These are phyloP conservation scores for Lepilemur septentrionalis DNA, from an alignment of 2,797 vertebrate species.

Conservation along the genomic window DNA sequence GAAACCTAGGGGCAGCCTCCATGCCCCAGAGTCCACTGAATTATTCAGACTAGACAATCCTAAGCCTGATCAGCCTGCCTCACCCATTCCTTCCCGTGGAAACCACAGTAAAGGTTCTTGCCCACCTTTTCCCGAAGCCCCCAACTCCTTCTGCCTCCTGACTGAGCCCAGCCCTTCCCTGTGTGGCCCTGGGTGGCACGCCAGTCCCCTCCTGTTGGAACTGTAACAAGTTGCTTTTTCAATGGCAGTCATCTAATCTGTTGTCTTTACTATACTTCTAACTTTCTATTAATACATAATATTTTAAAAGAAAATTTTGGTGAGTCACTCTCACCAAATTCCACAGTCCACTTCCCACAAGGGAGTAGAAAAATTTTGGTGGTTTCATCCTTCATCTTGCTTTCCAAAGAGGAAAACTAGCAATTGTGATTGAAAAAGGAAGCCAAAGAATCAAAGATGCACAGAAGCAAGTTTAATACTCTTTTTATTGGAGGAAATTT, in stretches of 20 bases:
- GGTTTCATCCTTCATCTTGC: neutral
- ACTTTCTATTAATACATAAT: neutral
- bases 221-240: neutral
- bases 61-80: neutral
- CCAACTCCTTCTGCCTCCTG: neutral
- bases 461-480: conserved; percentile 33
- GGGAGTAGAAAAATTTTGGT: neutral
- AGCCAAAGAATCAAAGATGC: conserved; percentile 30
- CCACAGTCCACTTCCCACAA: neutral
- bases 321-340: neutral
- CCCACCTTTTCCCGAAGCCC: no score
- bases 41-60: neutral
- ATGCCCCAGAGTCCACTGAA: neutral
- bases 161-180: neutral
- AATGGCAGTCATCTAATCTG: neutral
- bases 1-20: neutral
- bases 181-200: neutral
- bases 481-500: conserved; percentile 33
- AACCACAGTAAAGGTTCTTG: neutral
- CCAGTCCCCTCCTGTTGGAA: neutral
- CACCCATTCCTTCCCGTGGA: neutral
- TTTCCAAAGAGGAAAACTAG: conserved; percentile 51
- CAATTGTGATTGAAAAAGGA: neutral
- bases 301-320: neutral
- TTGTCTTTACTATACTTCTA: neutral